A percentile compares a stretch with the other conserved stretches of the same genome.
These are phyloP conservation scores for Temnothorax rugatulus DNA, from an alignment of 2,888 invertebrate species.

Conservation along the genomic window DNA sequence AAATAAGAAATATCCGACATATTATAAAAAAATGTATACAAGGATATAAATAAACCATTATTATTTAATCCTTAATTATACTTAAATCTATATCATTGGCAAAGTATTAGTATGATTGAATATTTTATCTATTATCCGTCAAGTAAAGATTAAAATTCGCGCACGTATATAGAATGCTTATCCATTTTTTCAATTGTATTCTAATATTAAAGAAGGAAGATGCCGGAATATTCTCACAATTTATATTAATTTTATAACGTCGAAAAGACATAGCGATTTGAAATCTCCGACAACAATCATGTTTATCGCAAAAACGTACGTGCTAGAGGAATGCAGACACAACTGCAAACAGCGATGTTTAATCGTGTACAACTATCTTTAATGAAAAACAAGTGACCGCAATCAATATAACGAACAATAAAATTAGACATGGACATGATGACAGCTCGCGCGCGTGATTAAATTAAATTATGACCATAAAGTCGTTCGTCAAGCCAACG, in stretches of 20 bases:
- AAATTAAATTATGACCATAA: conserved; percentile 58
- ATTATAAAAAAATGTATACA: neutral
- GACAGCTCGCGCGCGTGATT: conserved; percentile 48
- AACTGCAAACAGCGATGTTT: neutral
- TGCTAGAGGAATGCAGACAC: conserved; percentile 35
- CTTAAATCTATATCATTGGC: neutral
- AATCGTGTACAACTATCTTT: conserved; percentile 60
- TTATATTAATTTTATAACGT: neutral
- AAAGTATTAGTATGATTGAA: neutral
- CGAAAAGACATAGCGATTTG: neutral
- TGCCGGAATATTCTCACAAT: conserved; percentile 4
- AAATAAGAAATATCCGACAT: neutral
- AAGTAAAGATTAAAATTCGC: conserved; percentile 1
- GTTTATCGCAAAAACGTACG: neutral
- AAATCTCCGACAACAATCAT: neutral
- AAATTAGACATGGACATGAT: conserved; percentile 48
- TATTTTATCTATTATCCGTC: conserved; percentile 1
- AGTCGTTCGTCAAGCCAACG: conserved; percentile 28
- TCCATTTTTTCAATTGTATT: neutral
- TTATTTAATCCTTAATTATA: neutral
- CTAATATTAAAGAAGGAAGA: neutral
- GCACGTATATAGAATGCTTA: neutral
- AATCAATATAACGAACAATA: conserved; percentile 71
- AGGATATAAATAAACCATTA: neutral
- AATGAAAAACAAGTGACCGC: conserved; percentile 75